These are phyloP conservation scores for Geopemphigus sp. DNA, from an alignment of 1,140 invertebrate species.

Conservation along the genomic window DNA sequence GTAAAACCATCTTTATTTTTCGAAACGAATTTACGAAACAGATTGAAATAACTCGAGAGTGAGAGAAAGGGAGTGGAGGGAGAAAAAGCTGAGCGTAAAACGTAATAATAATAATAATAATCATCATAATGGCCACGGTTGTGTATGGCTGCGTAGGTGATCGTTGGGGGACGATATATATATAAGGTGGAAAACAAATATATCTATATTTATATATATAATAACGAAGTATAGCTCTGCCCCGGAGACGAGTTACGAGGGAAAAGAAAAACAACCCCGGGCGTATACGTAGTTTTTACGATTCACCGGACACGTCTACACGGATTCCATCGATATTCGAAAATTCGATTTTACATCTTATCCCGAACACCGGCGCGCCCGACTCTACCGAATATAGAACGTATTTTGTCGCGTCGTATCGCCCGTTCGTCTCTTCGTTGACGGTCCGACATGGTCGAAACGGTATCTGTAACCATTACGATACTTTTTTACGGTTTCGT, in stretches of 20 bases:
- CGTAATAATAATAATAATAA: slow-evolving; percentile 27
- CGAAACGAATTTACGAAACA: slow-evolving; percentile 19
- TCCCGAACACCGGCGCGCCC: no score
- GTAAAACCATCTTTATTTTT: not conserved
- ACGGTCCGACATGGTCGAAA: not conserved
- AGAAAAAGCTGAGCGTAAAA: not conserved
- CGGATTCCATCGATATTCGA: not conserved
- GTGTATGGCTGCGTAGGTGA: no score
- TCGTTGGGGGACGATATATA: not conserved
- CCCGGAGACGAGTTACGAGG: not conserved
- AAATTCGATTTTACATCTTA: slow-evolving; percentile 44
- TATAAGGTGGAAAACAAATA: not conserved
- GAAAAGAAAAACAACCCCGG: not conserved
- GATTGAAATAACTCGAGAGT: not conserved
- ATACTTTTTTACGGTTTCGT: no score
- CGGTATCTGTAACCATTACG: no score
- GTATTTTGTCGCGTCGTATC: not conserved
- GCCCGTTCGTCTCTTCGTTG: not conserved
- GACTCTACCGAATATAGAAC: not conserved
- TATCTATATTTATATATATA: not conserved
- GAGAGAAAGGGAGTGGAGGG: no score
- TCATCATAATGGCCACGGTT: slow-evolving; percentile 2
- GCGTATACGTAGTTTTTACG: slow-evolving; percentile 24
- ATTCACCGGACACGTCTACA: slow-evolving; percentile 37
- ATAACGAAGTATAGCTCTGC: slow-evolving; percentile 7